A percentile compares a stretch with the other conserved stretches of the same genome.
phyloP scores from a whole-genome alignment of 2,113 vertebrate genomes.

The Xerus inauris region DNA sequence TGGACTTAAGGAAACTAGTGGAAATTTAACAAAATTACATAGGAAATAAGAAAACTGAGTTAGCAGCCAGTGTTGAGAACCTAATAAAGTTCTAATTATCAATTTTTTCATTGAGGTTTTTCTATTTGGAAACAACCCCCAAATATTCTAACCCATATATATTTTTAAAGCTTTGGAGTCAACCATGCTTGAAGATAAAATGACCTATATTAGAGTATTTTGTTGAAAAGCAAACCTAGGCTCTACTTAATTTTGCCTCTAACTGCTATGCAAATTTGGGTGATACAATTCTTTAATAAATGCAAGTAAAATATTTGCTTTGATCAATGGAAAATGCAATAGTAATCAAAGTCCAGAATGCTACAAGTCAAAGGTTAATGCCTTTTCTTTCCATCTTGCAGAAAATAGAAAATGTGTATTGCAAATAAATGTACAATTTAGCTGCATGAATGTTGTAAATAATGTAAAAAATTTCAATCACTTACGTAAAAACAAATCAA shows the following conservation, averaged over 20 bases:
- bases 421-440: background rate
- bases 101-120: background rate
- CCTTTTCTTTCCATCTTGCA: background rate
- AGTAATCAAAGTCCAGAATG: background rate
- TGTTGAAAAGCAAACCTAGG: background rate
- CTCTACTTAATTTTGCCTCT: constrained; percentile 6
- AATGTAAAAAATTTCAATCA: background rate
- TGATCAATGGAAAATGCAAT: background rate
- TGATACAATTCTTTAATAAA: background rate
- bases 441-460: background rate
- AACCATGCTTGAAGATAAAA: background rate
- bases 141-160: background rate
- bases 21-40: background rate
- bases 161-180: background rate
- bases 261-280: background rate
- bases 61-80: background rate
- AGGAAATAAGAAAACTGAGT: background rate
- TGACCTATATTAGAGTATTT: background rate
- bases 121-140: background rate
- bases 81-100: background rate
- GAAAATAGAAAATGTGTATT: background rate
- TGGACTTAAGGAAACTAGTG: background rate
- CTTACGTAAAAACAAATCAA: background rate
- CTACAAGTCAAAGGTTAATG: background rate
- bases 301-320: background rate